phyloP scores from a whole-genome alignment of 1,140 invertebrate species.

The Leptinotarsa lineolata region DNA sequence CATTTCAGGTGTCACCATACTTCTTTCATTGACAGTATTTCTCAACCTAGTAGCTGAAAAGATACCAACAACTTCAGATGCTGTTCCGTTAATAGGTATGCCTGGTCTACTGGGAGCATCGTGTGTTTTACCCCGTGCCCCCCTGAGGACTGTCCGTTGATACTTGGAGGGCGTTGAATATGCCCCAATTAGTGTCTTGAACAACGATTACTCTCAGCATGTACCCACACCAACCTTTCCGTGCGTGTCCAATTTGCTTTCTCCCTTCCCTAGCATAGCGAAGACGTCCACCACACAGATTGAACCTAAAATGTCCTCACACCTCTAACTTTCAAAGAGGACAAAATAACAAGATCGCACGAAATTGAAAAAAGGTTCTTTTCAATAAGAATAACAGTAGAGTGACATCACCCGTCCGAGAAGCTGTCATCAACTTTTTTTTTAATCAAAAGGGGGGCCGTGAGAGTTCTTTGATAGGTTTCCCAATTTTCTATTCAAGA shows the following conservation, averaged over 20 bases:
- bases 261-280: constrained; percentile 20
- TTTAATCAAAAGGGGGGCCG: background rate
- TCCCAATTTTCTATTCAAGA: too few species aligned
- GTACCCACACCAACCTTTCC: constrained; percentile 23
- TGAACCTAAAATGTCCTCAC: too few species aligned
- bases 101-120: constrained; percentile 54
- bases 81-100: constrained; percentile 70
- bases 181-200: constrained; percentile 26
- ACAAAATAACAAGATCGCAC: too few species aligned
- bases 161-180: constrained; percentile 56
- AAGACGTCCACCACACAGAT: too few species aligned
- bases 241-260: constrained; percentile 23
- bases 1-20: constrained; percentile 83
- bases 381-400: too few species aligned
- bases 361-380: too few species aligned
- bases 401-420: background rate
- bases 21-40: constrained; percentile 98
- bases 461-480: too few species aligned
- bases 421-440: background rate
- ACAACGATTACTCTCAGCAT: constrained; percentile 33
- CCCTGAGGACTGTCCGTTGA: constrained; percentile 56
- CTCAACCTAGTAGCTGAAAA: constrained; percentile 92
- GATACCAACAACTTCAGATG: constrained; percentile 89
- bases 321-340: too few species aligned
- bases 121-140: constrained; percentile 54